A percentile compares a stretch with the other conserved stretches of the same genome.
These are phyloP conservation scores for Leptodirus hochenwartii DNA, from an alignment of 2,888 invertebrate genomes.

Conservation along the genomic window DNA sequence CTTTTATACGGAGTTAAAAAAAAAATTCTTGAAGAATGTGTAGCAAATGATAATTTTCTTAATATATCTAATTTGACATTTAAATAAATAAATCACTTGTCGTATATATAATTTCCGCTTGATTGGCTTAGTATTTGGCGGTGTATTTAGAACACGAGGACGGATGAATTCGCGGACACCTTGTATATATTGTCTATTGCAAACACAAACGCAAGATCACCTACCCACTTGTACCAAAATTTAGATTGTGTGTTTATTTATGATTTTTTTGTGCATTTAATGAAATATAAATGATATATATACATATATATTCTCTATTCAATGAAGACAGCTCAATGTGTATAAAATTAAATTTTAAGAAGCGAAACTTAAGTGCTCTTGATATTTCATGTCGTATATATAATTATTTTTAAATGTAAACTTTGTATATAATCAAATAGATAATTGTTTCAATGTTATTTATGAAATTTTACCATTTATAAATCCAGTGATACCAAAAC, in stretches of 20 bases:
- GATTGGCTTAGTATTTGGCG: too few species aligned
- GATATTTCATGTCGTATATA: constrained; percentile 28
- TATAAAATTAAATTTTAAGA: constrained; percentile 23
- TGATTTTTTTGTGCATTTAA: constrained; percentile 6
- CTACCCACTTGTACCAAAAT: constrained; percentile 26
- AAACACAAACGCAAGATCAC: constrained; percentile 16
- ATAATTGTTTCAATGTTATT: constrained; percentile 26
- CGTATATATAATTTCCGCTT: too few species aligned
- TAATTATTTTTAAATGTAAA: constrained; percentile 30
- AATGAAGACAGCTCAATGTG: constrained; percentile 27
- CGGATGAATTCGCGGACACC: too few species aligned
- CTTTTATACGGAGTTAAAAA: too few species aligned
- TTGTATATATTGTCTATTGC: constrained; percentile 15
- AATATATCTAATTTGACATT: too few species aligned
- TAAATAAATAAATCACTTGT: too few species aligned
- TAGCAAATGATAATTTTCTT: too few species aligned
- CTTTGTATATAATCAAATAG: constrained; percentile 28
- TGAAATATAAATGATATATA: constrained; percentile 3
- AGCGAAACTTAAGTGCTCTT: constrained; percentile 31
- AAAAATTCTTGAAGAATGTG: too few species aligned
- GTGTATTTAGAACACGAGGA: too few species aligned
- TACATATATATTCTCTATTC: constrained; percentile 18
- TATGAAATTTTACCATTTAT: constrained; percentile 18
- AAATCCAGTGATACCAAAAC: constrained; percentile 10
- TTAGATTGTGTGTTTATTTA: constrained; percentile 19